Percentiles rank a stretch among this genome's conserved stretches.
These are phyloP conservation scores for Fistularia tabacaria DNA, from an alignment of 2,797 vertebrate genomes.

Conservation along the genomic window DNA sequence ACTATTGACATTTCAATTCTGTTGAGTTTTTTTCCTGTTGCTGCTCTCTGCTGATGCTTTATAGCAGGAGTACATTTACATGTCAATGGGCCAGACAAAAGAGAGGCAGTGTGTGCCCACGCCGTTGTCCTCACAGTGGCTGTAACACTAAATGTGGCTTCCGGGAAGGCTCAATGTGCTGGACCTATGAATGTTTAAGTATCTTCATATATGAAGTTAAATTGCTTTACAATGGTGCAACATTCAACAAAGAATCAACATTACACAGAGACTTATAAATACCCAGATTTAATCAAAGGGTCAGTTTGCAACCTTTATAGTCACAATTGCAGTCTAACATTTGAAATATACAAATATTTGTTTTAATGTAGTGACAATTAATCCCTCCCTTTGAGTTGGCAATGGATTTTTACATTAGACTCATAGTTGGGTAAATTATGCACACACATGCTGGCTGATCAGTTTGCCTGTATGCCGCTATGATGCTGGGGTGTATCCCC, in stretches of 20 bases:
- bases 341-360: too few relatives aligned
- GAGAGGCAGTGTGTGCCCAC: constrained; percentile 45
- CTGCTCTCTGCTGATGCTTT: constrained; percentile 77
- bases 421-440: too few relatives aligned
- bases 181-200: constrained; percentile 21
- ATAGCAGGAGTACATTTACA: constrained; percentile 78
- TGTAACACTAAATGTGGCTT: constrained; percentile 37
- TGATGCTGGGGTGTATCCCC: too few relatives aligned
- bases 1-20: constrained; percentile 94
- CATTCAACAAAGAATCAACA: not conserved
- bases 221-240: not conserved
- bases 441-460: too few relatives aligned
- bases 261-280: too few relatives aligned
- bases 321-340: too few relatives aligned
- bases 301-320: too few relatives aligned
- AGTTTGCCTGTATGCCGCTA: too few relatives aligned
- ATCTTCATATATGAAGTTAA: constrained; percentile 7
- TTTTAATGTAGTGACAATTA: too few relatives aligned
- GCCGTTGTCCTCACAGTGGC: constrained; percentile 55
- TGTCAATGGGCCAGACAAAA: constrained; percentile 82
- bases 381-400: too few relatives aligned
- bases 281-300: too few relatives aligned
- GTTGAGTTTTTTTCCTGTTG: constrained; percentile 65
- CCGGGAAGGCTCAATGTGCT: constrained; percentile 23
- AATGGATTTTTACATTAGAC: too few relatives aligned